Percentiles rank a stretch among this genome's conserved stretches.
Conservation (phyloP, 2,888 invertebrate species). For the Diplolepis rosae region DNA sequence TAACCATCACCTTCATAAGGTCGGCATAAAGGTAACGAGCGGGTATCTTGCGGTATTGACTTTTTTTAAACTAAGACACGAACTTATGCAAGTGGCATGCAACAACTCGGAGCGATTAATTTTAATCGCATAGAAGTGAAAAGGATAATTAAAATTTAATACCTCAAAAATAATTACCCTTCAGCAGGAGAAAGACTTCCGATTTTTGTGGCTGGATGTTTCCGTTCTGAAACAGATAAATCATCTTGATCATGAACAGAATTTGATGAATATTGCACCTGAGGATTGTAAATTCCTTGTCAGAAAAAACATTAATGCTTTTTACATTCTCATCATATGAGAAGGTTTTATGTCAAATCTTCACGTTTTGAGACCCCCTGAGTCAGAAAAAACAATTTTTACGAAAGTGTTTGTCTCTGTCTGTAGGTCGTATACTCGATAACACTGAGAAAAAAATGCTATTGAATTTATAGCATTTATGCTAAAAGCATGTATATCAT, state of each 20-base stretch:
- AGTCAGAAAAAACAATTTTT: too few species aligned
- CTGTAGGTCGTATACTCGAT: too few species aligned
- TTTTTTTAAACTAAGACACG: neutral
- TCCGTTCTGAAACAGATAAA: neutral
- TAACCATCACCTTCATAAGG: neutral
- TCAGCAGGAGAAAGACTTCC: neutral
- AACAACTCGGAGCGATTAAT: neutral
- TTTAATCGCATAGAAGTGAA: neutral
- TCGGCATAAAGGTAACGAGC: neutral
- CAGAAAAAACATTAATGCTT: neutral
- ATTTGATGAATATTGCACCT: neutral
- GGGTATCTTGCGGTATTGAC: neutral
- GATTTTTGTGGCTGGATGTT: neutral
- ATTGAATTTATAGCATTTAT: too few species aligned
- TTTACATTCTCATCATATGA: too few species aligned
- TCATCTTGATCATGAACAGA: neutral
- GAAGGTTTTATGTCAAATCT: too few species aligned
- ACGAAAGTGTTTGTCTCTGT: too few species aligned
- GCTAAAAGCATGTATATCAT: too few species aligned
- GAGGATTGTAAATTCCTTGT: neutral
- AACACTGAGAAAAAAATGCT: too few species aligned
- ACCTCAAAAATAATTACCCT: neutral
- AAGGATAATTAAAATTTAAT: conserved; percentile 1
- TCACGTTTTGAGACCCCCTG: too few species aligned
- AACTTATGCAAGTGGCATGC: conserved; percentile 5